These are phyloP conservation scores for Tiliacea citrago DNA, from an alignment of 2,888 invertebrate species.

Conservation along the genomic window DNA sequence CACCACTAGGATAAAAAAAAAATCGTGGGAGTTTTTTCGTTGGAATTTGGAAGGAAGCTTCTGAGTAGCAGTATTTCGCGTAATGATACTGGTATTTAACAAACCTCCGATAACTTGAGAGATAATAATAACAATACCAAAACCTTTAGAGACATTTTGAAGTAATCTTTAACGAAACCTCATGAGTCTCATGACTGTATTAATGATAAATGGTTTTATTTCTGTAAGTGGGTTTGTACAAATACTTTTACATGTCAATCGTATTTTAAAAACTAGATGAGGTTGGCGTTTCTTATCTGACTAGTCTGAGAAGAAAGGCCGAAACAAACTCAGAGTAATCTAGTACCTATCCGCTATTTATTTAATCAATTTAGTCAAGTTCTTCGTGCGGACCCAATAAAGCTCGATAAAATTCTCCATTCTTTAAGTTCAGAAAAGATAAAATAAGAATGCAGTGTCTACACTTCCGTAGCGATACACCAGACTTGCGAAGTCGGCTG, in stretches of 20 bases:
- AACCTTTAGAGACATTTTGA: neutral
- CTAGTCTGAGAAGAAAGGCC: no score
- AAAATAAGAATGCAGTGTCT: conserved; percentile 33
- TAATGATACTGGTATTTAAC: neutral
- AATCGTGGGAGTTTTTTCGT: conserved; percentile 21
- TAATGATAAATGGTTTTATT: no score
- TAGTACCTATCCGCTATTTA: neutral
- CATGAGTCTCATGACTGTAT: no score
- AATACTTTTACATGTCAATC: no score
- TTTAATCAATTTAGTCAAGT: neutral
- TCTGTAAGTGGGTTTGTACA: no score
- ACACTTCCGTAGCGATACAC: conserved; percentile 35
- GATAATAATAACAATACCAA: neutral
- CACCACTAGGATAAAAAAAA: neutral
- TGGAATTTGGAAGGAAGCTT: conserved; percentile 10
- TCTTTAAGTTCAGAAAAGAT: conserved; percentile 14
- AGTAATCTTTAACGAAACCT: no score
- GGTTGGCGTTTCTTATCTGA: no score
- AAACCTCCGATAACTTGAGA: neutral
- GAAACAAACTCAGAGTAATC: neutral
- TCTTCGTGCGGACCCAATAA: neutral
- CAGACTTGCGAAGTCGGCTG: conserved; percentile 26
- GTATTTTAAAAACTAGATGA: no score
- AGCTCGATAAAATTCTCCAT: conserved; percentile 15
- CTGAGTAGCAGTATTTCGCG: neutral